Evolutionary conservation across 1,140 invertebrate species (phyloP).

Genomic region (Nixonia krombeini): DNA sequence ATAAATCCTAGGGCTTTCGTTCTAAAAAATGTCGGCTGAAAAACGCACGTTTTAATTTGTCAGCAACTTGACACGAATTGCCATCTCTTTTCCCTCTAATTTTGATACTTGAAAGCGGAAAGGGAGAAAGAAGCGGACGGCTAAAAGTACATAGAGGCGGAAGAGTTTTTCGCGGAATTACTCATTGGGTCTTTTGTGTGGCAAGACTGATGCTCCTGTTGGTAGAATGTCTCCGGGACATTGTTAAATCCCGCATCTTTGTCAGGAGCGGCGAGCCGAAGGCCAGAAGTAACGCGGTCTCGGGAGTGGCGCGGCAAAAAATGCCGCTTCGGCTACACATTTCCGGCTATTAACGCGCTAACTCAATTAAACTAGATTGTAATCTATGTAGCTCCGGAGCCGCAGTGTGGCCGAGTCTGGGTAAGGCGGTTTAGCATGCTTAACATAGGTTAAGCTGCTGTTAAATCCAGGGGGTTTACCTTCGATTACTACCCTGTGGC

Average conservation of each 20-base stretch:
- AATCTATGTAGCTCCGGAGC: conserved; percentile 54
- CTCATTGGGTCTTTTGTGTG: conserved; percentile 13
- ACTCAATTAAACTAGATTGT: conserved; percentile 63
- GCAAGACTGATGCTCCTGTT: conserved; percentile 4
- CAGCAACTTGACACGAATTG: neutral
- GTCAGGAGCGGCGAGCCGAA: conserved; percentile 10
- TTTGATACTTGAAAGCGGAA: conserved; percentile 1
- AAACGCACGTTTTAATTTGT: neutral
- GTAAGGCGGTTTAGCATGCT: conserved; percentile 56
- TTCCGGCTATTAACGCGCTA: conserved; percentile 49
- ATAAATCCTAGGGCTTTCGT: no score
- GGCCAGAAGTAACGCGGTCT: neutral
- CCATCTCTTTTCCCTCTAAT: neutral
- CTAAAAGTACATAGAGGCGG: conserved; percentile 8
- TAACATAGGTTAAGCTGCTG: conserved; percentile 61
- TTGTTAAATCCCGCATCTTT: conserved; percentile 15
- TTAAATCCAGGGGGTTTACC: conserved; percentile 59
- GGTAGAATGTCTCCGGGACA: conserved; percentile 4
- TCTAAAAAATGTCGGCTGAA: no score
- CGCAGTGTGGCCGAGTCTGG: conserved; percentile 45
- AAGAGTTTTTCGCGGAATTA: conserved; percentile 1
- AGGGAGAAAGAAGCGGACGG: conserved; percentile 6
- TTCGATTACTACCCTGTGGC: conserved; percentile 56
- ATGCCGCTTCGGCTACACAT: conserved; percentile 10
- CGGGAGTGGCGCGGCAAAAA: conserved; percentile 8